phyloP scores from a whole-genome alignment of 2,113 vertebrate genomes.

The Ovis canadensis region DNA sequence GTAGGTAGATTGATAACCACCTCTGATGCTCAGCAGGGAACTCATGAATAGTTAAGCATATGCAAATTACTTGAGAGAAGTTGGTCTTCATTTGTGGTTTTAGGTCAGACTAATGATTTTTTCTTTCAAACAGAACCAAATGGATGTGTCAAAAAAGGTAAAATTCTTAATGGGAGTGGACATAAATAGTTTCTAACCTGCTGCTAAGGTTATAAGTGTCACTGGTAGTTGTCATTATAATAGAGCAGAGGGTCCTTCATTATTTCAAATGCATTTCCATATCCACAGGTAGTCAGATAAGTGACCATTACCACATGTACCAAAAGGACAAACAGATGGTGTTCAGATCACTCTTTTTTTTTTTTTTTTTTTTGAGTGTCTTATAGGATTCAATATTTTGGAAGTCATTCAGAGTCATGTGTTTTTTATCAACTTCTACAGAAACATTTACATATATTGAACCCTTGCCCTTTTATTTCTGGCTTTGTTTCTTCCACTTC shows the following conservation, averaged over 20 bases:
- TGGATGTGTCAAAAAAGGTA: constrained; percentile 85
- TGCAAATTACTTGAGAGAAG: constrained; percentile 79
- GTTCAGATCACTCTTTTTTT: constrained; percentile 59
- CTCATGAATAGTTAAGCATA: constrained; percentile 86
- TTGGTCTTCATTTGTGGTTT: constrained; percentile 80
- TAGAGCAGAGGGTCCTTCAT: constrained; percentile 84
- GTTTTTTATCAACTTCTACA: constrained; percentile 66
- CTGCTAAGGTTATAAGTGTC: constrained; percentile 85
- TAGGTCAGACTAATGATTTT: constrained; percentile 88
- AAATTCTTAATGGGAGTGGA: constrained; percentile 89
- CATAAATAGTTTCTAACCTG: constrained; percentile 85
- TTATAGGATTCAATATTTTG: constrained; percentile 64
- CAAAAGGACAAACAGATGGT: constrained; percentile 83
- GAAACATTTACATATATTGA: constrained; percentile 65
- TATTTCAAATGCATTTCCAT: constrained; percentile 85
- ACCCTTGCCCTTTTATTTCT: not conserved
- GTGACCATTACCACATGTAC: constrained; percentile 82
- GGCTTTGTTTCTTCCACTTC: constrained; percentile 1
- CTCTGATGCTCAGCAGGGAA: constrained; percentile 86
- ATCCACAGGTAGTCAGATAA: constrained; percentile 85
- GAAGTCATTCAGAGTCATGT: constrained; percentile 69
- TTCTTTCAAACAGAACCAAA: constrained; percentile 84
- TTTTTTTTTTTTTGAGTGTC: constrained; percentile 49
- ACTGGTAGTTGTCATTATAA: constrained; percentile 87
- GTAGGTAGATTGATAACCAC: constrained; percentile 88